Evolutionary conservation across 37 sponge, comb jelly and placozoan species (phyloP).

Genomic region (Aplysina aerophoba): DNA sequence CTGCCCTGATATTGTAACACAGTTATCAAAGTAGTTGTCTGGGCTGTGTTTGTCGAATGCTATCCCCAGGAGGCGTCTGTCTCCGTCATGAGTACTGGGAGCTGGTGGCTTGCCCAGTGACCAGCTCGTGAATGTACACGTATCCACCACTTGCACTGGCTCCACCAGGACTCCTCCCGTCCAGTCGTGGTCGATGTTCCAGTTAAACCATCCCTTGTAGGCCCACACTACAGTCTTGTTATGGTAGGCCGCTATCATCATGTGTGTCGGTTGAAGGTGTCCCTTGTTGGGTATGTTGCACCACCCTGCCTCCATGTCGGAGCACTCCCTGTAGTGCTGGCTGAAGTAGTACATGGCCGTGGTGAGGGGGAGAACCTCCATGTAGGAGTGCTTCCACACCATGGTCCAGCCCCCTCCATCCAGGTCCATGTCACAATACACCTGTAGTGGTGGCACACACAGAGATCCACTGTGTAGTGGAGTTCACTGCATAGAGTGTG

Average conservation of each 20-base stretch:
- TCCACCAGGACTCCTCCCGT: conserved; percentile 29
- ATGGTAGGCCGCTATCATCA: conserved; percentile 31
- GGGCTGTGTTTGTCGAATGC: conserved; percentile 24
- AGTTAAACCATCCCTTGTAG: conserved; percentile 40
- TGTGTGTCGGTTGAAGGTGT: conserved; percentile 26
- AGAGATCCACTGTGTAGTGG: too few species aligned
- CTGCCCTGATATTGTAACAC: neutral
- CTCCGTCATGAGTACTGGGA: conserved; percentile 6
- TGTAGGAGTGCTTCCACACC: conserved; percentile 43
- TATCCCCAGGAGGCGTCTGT: conserved; percentile 10
- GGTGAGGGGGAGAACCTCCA: conserved; percentile 22
- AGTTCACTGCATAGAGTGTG: too few species aligned
- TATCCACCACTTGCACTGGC: conserved; percentile 21
- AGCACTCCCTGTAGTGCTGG: conserved; percentile 1
- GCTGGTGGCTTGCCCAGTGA: neutral
- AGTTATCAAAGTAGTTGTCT: neutral
- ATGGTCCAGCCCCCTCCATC: conserved; percentile 43
- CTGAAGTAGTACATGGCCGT: conserved; percentile 19
- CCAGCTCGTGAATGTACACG: neutral
- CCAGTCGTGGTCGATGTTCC: conserved; percentile 39
- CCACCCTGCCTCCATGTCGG: conserved; percentile 14
- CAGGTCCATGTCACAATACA: conserved; percentile 34
- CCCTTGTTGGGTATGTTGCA: conserved; percentile 32
- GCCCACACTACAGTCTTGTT: neutral
- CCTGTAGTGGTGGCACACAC: too few species aligned